phyloP scores from a whole-genome alignment of 2,113 vertebrate genomes.

The Chaetodon auriga region DNA sequence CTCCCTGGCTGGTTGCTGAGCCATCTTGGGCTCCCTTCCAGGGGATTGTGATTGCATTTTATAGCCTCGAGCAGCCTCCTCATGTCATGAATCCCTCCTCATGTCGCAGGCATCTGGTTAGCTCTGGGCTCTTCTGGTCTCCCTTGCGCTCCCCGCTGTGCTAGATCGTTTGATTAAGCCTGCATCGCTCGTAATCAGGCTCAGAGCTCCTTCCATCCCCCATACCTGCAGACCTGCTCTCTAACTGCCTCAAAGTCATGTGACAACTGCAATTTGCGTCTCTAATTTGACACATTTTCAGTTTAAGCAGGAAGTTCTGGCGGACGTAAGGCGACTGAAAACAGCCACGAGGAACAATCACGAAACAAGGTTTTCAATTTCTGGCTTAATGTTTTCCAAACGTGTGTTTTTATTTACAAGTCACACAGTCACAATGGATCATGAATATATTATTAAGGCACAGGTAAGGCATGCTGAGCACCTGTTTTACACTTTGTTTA shows the following conservation, averaged over 20 bases:
- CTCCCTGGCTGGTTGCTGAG: slow-evolving; percentile 49
- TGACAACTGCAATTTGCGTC: background rate
- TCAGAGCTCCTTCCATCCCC: slow-evolving; percentile 5
- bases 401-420: no score
- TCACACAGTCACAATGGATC: no score
- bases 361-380: background rate
- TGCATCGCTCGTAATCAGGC: slow-evolving; percentile 48
- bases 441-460: no score
- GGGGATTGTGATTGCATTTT: slow-evolving; percentile 69
- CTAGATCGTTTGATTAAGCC: slow-evolving; percentile 72
- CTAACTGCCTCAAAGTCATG: background rate
- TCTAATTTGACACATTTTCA: background rate
- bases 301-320: background rate
- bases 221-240: slow-evolving; percentile 25
- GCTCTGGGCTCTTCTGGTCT: slow-evolving; percentile 68
- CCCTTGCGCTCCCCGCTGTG: slow-evolving; percentile 57
- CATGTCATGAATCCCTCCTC: slow-evolving; percentile 57
- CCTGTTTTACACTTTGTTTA: no score
- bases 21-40: slow-evolving; percentile 63
- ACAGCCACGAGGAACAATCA: background rate
- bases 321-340: background rate
- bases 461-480: no score
- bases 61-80: slow-evolving; percentile 54
- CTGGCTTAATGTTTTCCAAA: no score
- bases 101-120: slow-evolving; percentile 67